Evolutionary conservation across 1,140 invertebrate genomes (phyloP), one percentile per base, ranked within the genome.

Genomic region (Acromyrmex echinatior): DNA sequence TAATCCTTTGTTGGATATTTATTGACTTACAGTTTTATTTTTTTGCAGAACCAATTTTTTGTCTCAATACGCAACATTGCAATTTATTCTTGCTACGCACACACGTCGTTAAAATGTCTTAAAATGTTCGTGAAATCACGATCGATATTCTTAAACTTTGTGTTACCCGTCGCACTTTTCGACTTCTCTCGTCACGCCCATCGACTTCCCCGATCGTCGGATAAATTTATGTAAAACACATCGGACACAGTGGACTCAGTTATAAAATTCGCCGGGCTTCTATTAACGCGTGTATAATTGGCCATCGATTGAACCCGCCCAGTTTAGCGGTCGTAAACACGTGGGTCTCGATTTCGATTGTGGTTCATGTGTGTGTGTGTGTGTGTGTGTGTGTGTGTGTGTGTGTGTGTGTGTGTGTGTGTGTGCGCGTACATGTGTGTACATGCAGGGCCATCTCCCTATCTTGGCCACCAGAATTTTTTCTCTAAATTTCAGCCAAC

Each of bases 261-360:
- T 84, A 62, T 84, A 84, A 84, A 84, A 84, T 87, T 79, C 77
- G 63, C 66, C 76, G 71, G 81, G 82, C 78, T 82, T 74, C 89
- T 87, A 88, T 85, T 80, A 90, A 90, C 86, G 88, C 90, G 88
- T 86, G 73, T 88, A 87, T 90, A 90, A 91, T 91, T 90, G 89
- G 87, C 74, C 90, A 90, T 91, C 81, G 89, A 90, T 90, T 87
- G 89, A 78, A 77, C 86, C 88, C 91, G 91, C 92, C 88, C 91
- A 92, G 89, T 92, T 87, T 86, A 87, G 86, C 88, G 87, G 88
- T 93, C 93, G 91, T 94, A 94, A 94, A 94, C 92, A 92, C 87
- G 82, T 58, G 74, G 77, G 79, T 81, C 87, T 90, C 85, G 90
- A 87, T 87, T 88, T 81, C 71, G 66, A 87, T 63, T 65, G 71